phyloP scores from a whole-genome alignment of 2,797 vertebrate genomes.

The Propithecus deckenii region DNA sequence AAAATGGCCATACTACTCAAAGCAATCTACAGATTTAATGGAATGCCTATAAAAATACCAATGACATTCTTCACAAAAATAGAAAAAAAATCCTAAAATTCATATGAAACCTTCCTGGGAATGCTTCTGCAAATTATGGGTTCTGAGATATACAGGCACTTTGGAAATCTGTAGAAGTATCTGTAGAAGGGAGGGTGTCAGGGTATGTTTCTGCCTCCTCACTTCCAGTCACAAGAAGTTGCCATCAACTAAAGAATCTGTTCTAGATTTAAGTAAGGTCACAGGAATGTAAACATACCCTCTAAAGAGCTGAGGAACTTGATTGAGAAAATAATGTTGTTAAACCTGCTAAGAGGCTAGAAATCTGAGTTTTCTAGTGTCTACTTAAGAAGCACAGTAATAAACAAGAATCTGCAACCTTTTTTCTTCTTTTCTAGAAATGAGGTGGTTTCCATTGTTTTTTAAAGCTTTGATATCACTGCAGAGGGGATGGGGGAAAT shows the following conservation, averaged over 20 bases:
- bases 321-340: background rate
- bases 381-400: background rate
- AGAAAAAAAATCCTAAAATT: background rate
- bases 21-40: background rate
- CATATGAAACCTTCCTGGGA: background rate
- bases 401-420: background rate
- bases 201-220: background rate
- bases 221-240: background rate
- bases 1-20: background rate
- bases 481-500: background rate
- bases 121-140: background rate
- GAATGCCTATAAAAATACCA: background rate
- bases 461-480: background rate
- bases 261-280: background rate
- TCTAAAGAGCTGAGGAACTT: constrained; percentile 27
- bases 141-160: background rate
- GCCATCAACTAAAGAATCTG: background rate
- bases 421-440: background rate
- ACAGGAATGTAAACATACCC: background rate
- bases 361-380: background rate
- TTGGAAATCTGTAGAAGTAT: background rate
- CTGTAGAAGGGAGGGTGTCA: background rate
- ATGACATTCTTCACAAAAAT: background rate
- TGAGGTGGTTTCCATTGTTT: background rate
- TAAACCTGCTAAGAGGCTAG: background rate